These are phyloP conservation scores for Drosophila rufa DNA, from an alignment of 1,140 invertebrate species.

Conservation along the genomic window DNA sequence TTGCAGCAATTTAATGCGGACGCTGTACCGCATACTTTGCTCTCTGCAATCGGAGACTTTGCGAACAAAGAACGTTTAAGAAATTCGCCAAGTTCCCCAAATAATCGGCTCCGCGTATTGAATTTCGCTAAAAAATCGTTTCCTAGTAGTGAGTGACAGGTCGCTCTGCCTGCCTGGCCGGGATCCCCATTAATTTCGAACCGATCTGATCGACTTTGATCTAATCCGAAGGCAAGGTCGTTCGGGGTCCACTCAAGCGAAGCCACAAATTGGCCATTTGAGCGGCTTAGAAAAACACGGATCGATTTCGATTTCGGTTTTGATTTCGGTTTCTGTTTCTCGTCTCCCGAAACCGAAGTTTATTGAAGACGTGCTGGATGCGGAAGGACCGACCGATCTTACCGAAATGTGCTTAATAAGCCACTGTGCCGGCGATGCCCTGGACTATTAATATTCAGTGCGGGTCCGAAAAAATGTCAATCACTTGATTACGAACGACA, in stretches of 20 bases:
- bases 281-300: conserved; percentile 46
- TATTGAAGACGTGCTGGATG: conserved; percentile 39
- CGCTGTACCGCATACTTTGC: conserved; percentile 39
- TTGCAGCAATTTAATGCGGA: conserved; percentile 44
- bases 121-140: conserved; percentile 35
- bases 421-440: conserved; percentile 23
- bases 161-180: conserved; percentile 10
- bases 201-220: conserved; percentile 55
- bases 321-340: conserved; percentile 14
- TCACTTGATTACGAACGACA: conserved; percentile 61
- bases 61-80: conserved; percentile 42
- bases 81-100: conserved; percentile 32
- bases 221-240: conserved; percentile 71
- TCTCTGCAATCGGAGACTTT: conserved; percentile 29
- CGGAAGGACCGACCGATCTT: conserved; percentile 22
- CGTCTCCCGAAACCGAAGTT: conserved; percentile 10
- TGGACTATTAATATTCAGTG: conserved; percentile 60
- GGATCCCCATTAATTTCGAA: conserved; percentile 40
- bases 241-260: conserved; percentile 51
- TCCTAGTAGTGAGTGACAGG: conserved; percentile 51
- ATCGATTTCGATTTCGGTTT: conserved; percentile 22
- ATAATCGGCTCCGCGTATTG: conserved; percentile 36
- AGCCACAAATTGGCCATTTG: conserved; percentile 52
- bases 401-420: conserved; percentile 27
- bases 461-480: conserved; percentile 61